Evolutionary conservation across 2,797 vertebrate species (phyloP).

Genomic region (Cyclura pinguis): DNA sequence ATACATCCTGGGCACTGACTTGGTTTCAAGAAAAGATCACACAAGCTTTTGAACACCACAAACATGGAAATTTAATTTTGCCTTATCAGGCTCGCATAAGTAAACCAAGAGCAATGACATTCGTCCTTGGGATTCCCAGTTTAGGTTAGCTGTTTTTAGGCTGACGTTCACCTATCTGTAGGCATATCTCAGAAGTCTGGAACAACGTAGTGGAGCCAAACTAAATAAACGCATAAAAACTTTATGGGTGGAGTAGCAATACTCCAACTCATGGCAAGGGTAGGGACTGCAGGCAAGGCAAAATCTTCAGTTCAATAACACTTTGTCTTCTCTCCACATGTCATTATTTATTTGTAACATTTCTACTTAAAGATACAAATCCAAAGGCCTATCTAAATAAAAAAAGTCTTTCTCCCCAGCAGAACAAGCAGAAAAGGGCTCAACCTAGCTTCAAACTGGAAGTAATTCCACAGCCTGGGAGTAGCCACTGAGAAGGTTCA

Average conservation of each 20-base stretch:
- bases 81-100: not conserved
- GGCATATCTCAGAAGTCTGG: not conserved
- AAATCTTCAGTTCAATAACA: not conserved
- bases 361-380: not conserved
- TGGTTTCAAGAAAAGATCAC: too few species aligned
- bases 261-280: not conserved
- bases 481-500: too few species aligned
- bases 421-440: too few species aligned
- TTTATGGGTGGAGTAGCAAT: not conserved
- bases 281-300: not conserved
- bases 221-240: not conserved
- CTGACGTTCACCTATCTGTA: not conserved
- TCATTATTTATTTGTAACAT: not conserved
- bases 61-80: slow-evolving; percentile 6
- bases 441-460: too few species aligned
- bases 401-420: too few species aligned
- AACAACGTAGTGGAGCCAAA: not conserved
- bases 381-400: too few species aligned
- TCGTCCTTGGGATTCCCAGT: not conserved
- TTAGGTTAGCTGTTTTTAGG: not conserved
- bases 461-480: too few species aligned
- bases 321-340: not conserved
- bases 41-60: not conserved
- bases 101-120: not conserved
- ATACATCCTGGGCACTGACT: not conserved